Conservation (phyloP, 2,797 vertebrate species). For the Poeciliopsis turneri region DNA sequence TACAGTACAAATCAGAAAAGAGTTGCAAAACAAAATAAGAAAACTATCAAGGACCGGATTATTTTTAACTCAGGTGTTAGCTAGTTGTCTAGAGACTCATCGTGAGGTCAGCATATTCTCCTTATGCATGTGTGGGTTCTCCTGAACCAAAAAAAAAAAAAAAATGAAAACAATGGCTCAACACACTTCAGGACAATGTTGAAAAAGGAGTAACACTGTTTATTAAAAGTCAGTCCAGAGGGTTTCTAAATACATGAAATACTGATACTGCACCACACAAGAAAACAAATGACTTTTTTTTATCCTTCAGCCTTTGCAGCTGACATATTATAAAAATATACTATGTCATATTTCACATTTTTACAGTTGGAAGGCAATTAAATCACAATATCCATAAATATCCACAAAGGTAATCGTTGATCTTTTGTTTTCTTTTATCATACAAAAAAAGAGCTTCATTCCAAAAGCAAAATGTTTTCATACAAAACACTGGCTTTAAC, state of each 20-base stretch:
- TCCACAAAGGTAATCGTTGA: constrained; percentile 47
- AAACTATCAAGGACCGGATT: too few relatives aligned
- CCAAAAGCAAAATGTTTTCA: constrained; percentile 54
- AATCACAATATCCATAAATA: constrained; percentile 73
- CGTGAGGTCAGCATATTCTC: too few relatives aligned
- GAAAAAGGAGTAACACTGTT: constrained; percentile 53
- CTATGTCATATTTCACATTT: constrained; percentile 67
- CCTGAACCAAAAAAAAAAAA: too few relatives aligned
- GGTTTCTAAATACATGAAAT: constrained; percentile 57
- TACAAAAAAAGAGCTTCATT: constrained; percentile 37
- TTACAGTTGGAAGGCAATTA: constrained; percentile 77
- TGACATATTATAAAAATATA: constrained; percentile 77
- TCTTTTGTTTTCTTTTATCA: constrained; percentile 23
- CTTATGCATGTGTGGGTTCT: not conserved
- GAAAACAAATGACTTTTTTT: constrained; percentile 48
- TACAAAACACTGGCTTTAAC: constrained; percentile 63
- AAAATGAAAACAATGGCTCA: too few relatives aligned
- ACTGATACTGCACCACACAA: constrained; percentile 64
- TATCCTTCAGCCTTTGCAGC: constrained; percentile 52
- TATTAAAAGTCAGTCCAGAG: constrained; percentile 50
- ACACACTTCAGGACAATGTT: constrained; percentile 40
- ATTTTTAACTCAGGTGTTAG: too few relatives aligned
- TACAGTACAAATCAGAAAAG: too few relatives aligned
- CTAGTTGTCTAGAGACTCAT: too few relatives aligned
- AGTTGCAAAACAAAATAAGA: too few relatives aligned